phyloP scores from a whole-genome alignment of 2,797 vertebrate species.

The Helostoma temminkii region DNA sequence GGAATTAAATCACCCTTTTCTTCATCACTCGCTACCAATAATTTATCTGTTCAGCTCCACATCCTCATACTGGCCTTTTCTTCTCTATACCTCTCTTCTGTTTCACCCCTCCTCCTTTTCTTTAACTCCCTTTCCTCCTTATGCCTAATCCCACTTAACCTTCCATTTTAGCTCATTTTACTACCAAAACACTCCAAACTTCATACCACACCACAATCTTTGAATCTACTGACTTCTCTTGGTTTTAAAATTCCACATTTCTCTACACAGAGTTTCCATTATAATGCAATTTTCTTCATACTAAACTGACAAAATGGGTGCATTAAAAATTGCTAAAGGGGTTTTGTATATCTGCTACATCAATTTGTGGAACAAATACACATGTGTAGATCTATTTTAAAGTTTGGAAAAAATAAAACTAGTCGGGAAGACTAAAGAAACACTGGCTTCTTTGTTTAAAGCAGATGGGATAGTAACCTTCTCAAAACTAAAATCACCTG shows the following conservation, averaged over 20 bases:
- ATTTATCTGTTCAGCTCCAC: slow-evolving; percentile 39
- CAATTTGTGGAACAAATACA: background rate
- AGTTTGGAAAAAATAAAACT: background rate
- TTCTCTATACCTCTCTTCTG: slow-evolving; percentile 26
- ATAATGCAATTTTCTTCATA: background rate
- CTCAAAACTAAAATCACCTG: background rate
- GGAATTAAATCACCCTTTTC: slow-evolving; percentile 31
- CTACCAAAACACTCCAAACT: slow-evolving; percentile 30
- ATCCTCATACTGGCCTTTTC: slow-evolving; percentile 28
- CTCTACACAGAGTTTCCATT: background rate
- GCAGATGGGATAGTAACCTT: background rate
- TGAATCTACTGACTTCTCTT: background rate
- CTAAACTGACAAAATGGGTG: background rate
- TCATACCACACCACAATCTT: slow-evolving; percentile 7
- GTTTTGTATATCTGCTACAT: background rate
- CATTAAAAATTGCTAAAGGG: background rate
- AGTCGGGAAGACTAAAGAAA: background rate
- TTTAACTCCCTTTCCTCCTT: slow-evolving; percentile 25
- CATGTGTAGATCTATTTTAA: background rate
- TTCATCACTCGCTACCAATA: slow-evolving; percentile 16
- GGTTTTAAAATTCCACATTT: slow-evolving; percentile 16
- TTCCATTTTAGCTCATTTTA: slow-evolving; percentile 40
- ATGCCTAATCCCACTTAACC: slow-evolving; percentile 54
- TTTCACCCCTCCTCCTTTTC: slow-evolving; percentile 9
- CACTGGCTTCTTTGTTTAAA: background rate